Evolutionary conservation across 2,888 invertebrate species (phyloP).

Genomic region (Heliconius charithonia): DNA sequence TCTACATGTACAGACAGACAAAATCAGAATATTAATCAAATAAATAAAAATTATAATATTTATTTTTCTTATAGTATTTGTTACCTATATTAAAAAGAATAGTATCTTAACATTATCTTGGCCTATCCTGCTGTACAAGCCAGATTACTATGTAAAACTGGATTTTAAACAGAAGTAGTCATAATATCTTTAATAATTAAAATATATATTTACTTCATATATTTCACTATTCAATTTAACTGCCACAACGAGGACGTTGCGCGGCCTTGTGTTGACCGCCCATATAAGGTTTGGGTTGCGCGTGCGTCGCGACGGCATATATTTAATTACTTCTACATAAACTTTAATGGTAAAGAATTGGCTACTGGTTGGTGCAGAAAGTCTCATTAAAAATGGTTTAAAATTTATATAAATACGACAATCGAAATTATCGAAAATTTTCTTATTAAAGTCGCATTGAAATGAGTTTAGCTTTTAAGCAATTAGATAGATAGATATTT

Average conservation of each 20-base stretch:
- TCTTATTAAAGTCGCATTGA: background rate
- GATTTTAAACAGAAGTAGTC: background rate
- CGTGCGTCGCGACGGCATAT: constrained; percentile 45
- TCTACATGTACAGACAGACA: too few species aligned
- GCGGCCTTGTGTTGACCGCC: constrained; percentile 67
- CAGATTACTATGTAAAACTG: background rate
- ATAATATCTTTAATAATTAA: background rate
- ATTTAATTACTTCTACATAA: constrained; percentile 34
- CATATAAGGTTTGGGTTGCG: constrained; percentile 61
- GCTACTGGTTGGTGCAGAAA: constrained; percentile 19
- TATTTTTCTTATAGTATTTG: background rate
- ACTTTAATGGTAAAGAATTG: constrained; percentile 10
- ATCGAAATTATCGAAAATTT: background rate
- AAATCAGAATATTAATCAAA: too few species aligned
- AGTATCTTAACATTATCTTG: background rate
- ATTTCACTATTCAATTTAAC: constrained; percentile 11
- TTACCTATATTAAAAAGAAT: background rate
- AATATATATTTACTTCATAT: constrained; percentile 1
- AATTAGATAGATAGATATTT: background rate
- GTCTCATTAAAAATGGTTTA: background rate
- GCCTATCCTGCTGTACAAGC: background rate
- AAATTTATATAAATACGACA: background rate
- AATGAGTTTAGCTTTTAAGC: background rate
- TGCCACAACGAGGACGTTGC: constrained; percentile 52
- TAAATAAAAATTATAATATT: background rate